Conservation (phyloP, 2,113 vertebrate genomes). For the Eudorcas thomsonii region DNA sequence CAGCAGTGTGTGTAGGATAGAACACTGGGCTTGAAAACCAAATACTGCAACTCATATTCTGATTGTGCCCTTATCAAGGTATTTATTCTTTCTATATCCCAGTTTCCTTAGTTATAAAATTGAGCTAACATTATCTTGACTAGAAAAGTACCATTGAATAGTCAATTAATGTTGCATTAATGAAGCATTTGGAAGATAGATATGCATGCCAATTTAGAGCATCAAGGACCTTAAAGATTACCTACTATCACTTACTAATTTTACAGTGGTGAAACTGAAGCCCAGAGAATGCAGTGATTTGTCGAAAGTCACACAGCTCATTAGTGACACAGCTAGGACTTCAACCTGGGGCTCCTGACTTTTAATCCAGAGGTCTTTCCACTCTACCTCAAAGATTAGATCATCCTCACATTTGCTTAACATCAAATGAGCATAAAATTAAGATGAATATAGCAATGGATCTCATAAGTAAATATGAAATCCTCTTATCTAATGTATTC, state of each 20-base stretch:
- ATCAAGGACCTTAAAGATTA: background rate
- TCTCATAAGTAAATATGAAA: conserved; percentile 62
- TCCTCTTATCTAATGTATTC: conserved; percentile 64
- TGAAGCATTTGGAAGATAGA: background rate
- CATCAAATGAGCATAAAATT: conserved; percentile 52
- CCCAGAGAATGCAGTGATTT: background rate
- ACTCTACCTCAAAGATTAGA: conserved; percentile 9
- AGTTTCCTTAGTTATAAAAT: background rate
- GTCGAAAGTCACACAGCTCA: background rate
- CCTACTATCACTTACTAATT: background rate
- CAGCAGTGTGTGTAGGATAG: background rate
- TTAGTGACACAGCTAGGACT: background rate
- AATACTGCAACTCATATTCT: background rate
- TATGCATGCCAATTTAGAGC: background rate
- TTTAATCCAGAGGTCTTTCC: background rate
- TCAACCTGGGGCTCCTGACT: background rate
- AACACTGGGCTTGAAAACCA: background rate
- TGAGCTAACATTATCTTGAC: background rate
- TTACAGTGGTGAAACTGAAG: background rate
- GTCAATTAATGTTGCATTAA: background rate
- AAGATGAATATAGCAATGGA: conserved; percentile 11
- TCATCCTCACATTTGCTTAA: conserved; percentile 22
- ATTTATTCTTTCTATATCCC: background rate
- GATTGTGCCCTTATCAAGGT: background rate
- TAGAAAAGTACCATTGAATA: background rate